These are phyloP conservation scores for Cotesia glomerata DNA, from an alignment of 1,140 invertebrate species.

Conservation along the genomic window DNA sequence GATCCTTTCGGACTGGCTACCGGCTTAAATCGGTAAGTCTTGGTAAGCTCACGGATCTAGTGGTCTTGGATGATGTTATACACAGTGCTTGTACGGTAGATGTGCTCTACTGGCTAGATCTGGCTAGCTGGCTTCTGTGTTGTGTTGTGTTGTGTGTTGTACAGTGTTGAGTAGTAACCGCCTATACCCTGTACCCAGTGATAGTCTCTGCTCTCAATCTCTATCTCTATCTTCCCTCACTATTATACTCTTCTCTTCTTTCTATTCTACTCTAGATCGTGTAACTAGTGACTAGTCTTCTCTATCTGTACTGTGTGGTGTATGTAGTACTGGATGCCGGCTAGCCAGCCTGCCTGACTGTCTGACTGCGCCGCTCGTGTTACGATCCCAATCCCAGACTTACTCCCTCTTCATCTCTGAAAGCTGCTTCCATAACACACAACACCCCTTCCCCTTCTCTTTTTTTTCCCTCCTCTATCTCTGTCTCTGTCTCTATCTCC, in stretches of 20 bases:
- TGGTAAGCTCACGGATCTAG: constrained; percentile 58
- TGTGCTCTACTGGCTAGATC: constrained; percentile 11
- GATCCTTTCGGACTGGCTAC: constrained; percentile 60
- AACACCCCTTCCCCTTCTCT: constrained; percentile 38
- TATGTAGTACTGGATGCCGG: constrained; percentile 33
- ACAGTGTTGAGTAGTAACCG: constrained; percentile 27
- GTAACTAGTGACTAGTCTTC: too few relatives aligned
- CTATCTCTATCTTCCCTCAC: too few relatives aligned
- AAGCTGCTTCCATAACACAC: not conserved
- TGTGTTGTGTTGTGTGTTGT: not conserved
- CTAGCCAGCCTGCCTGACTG: constrained; percentile 56
- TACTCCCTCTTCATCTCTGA: constrained; percentile 12
- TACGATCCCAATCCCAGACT: constrained; percentile 18
- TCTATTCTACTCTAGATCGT: constrained; percentile 20
- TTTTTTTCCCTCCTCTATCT: constrained; percentile 30
- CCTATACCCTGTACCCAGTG: constrained; percentile 1
- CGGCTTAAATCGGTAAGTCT: constrained; percentile 62
- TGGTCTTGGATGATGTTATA: constrained; percentile 52
- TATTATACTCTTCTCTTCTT: constrained; percentile 34
- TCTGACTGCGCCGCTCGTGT: constrained; percentile 56
- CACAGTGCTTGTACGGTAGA: constrained; percentile 29
- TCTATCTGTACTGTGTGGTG: not conserved
- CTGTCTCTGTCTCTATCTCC: constrained; percentile 26
- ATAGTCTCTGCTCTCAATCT: too few relatives aligned
- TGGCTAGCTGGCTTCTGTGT: constrained; percentile 39